Percentiles rank a stretch among this genome's conserved stretches.
Conservation (phyloP, 2,113 vertebrate genomes). For the Corapipo altera region DNA sequence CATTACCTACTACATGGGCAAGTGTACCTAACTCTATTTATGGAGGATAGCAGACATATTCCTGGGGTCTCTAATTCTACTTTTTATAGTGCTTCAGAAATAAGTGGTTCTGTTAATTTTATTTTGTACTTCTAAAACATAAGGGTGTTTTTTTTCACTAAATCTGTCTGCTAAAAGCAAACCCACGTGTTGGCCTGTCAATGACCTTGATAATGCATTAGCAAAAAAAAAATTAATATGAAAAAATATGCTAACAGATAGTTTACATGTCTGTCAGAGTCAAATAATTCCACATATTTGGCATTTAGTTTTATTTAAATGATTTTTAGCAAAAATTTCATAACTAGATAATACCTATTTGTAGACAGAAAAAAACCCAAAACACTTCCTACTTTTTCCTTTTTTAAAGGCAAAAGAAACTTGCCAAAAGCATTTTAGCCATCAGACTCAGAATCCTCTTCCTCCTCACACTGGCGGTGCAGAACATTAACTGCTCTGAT, state of each 20-base stretch:
- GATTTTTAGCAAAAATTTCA: background rate
- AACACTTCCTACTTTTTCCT: background rate
- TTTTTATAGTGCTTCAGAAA: background rate
- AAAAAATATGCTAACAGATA: background rate
- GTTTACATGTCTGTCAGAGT: background rate
- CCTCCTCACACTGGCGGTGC: background rate
- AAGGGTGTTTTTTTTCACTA: background rate
- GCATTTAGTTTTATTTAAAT: background rate
- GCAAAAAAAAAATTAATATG: background rate
- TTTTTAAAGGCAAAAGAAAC: background rate
- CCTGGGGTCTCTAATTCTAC: background rate
- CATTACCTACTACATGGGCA: background rate
- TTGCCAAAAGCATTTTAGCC: background rate
- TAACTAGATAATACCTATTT: background rate
- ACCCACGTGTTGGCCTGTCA: background rate
- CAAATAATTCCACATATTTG: background rate
- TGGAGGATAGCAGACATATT: rapidly evolving
- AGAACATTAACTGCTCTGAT: background rate
- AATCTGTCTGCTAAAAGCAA: background rate
- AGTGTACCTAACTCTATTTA: background rate
- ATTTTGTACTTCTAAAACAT: background rate
- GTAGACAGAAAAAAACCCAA: background rate
- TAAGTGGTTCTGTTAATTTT: background rate
- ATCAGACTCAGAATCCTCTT: background rate
- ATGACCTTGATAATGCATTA: background rate